phyloP scores from a whole-genome alignment of 37 sponge, comb jelly and placozoan species.

The Amphimedon queenslandica region DNA sequence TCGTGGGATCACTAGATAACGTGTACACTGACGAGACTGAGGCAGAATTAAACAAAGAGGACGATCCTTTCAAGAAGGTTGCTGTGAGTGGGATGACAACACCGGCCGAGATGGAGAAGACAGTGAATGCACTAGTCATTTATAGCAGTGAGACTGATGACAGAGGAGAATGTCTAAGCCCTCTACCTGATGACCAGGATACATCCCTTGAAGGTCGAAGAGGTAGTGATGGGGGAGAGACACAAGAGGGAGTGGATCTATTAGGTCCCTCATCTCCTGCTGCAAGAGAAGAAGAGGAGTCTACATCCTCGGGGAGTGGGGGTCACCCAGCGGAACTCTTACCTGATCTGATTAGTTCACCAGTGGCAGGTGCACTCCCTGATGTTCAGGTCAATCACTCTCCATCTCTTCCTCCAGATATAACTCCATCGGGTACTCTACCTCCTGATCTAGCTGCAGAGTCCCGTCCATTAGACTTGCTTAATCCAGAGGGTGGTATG shows the following conservation, averaged over 20 bases:
- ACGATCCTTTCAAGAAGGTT: conserved; percentile 39
- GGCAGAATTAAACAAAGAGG: conserved; percentile 14
- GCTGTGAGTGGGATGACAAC: conserved; percentile 38
- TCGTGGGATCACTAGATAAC: conserved; percentile 51
- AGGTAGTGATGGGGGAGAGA: background rate
- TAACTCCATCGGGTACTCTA: background rate
- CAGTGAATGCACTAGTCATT: conserved; percentile 43
- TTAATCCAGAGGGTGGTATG: background rate
- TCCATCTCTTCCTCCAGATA: conserved; percentile 1
- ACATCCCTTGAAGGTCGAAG: background rate
- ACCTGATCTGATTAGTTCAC: background rate
- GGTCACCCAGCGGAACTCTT: background rate
- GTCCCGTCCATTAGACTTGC: background rate
- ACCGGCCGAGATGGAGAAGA: conserved; percentile 47
- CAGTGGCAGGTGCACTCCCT: background rate
- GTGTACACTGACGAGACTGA: conserved; percentile 46
- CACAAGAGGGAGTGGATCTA: background rate
- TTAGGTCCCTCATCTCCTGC: background rate
- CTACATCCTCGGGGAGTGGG: background rate
- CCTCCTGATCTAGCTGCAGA: conserved; percentile 7
- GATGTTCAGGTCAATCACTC: background rate
- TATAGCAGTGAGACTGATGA: background rate
- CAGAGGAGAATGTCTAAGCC: background rate
- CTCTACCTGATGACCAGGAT: background rate
- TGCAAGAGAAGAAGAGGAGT: background rate